Base-by-base conservation (phyloP, 2,113 vertebrate species). In the Porphyrio hochstetteri region DNA sequence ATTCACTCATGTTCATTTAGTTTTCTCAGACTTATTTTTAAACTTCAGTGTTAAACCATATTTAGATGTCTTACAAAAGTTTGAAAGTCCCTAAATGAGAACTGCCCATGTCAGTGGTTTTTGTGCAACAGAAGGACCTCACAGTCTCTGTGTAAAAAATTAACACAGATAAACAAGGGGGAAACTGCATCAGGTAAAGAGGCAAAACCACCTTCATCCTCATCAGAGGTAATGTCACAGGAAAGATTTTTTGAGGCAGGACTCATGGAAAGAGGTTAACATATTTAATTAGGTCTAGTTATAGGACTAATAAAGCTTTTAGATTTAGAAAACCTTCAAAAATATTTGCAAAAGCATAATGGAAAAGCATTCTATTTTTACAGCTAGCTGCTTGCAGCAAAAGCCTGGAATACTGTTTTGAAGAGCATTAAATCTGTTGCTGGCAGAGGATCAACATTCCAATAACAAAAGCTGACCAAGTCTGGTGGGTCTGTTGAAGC, bases 371-470 rank as follows among this genome's bases (percentile, higher is more conserved):
- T 52, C 42, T 27, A 2, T 56, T 86, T 93, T 82, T 46, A 77
- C 46, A 59, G 67, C 40, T 68, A 38, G 18, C 52, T 82, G 60
- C 78, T 87, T 79, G 69, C 61, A 85, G 57, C 53, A 82, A 38
- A 65, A 86, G 67, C 35, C 63, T 57, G 63, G 53, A 74, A 44
- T 40, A 28, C 7, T 50, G 57, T 44, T 35, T 65, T 59, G 29
- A 69, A 52, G 33, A 90, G 59, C 56, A 48, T 71, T 52, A 70
- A 63, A 85, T 69, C 46, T 74, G 19, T 29, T 90, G 60, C 79
- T 95, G 93, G 71, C 81, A 95, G 61, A 75, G 70, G 75, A 74
- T 55, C 84, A 81, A 63, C 68, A 70, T 77, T 93, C 68, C 92
- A 77, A 1, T 65, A 90, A 55, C 70, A 90, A 74, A 88, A 94